Conservation (phyloP, 2,888 invertebrate species). For the Erebia aethiops region DNA sequence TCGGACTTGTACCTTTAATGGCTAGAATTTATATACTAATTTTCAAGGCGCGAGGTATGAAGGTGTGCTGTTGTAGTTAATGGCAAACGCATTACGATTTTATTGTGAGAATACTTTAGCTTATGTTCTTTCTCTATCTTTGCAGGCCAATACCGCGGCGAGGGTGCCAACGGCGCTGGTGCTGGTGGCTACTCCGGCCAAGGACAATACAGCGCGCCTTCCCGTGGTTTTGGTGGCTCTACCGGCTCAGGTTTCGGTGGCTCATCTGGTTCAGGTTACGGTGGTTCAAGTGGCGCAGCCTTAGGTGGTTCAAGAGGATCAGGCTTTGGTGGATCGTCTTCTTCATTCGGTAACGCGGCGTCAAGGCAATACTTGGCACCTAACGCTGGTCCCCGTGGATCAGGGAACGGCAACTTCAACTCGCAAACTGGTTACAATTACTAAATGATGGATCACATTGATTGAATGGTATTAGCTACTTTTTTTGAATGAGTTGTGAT, state of each 20-base stretch:
- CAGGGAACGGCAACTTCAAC: conserved; percentile 75
- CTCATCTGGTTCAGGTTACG: conserved; percentile 36
- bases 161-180: conserved; percentile 60
- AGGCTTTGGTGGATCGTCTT: conserved; percentile 34
- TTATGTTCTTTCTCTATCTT: conserved; percentile 23
- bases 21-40: no score
- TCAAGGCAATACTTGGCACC: conserved; percentile 76
- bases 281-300: conserved; percentile 36
- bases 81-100: no score
- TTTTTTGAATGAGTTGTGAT: neutral
- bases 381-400: conserved; percentile 64
- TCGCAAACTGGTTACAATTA: conserved; percentile 74
- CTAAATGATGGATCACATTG: conserved; percentile 47
- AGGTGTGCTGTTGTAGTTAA: no score
- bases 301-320: conserved; percentile 35
- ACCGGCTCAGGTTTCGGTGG: conserved; percentile 36
- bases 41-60: no score
- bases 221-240: conserved; percentile 46
- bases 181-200: conserved; percentile 52
- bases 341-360: conserved; percentile 56
- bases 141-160: conserved; percentile 75
- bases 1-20: no score
- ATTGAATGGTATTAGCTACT: conserved; percentile 34
- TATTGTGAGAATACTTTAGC: no score
- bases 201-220: conserved; percentile 47